These are phyloP conservation scores for Galaxias olidus DNA, from an alignment of 2,797 vertebrate species.

Conservation along the genomic window DNA sequence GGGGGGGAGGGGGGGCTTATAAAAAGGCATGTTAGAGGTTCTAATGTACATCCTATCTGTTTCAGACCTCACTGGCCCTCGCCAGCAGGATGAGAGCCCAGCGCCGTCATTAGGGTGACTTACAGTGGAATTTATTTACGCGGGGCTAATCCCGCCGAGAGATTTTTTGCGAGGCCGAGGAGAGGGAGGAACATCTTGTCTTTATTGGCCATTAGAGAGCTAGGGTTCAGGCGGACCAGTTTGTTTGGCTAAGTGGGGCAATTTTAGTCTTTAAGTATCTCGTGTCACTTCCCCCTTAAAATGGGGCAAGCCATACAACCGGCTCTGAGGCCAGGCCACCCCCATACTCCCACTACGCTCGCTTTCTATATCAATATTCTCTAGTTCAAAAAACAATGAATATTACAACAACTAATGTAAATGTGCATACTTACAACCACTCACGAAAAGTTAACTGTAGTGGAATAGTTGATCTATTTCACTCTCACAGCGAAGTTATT, in stretches of 20 bases:
- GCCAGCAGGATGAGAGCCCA: constrained; percentile 23
- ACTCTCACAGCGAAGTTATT: too few species aligned
- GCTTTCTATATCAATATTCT: too few species aligned
- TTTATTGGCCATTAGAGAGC: constrained; percentile 78
- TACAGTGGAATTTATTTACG: constrained; percentile 67
- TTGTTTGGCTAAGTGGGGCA: constrained; percentile 75
- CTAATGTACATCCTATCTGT: constrained; percentile 69
- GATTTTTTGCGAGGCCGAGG: constrained; percentile 68
- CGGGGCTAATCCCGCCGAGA: constrained; percentile 68
- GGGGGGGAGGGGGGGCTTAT: constrained; percentile 60
- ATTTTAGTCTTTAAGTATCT: constrained; percentile 76
- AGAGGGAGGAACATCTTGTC: constrained; percentile 71
- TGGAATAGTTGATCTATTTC: too few species aligned
- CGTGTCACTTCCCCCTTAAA: constrained; percentile 73
- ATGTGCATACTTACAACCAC: too few species aligned
- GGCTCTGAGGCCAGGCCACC: not conserved
- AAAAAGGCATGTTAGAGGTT: constrained; percentile 68
- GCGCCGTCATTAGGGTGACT: constrained; percentile 64
- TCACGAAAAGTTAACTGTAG: too few species aligned
- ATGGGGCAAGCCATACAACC: constrained; percentile 64
- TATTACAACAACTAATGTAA: too few species aligned
- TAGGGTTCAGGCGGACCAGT: constrained; percentile 52
- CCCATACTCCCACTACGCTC: not conserved
- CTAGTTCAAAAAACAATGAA: too few species aligned
- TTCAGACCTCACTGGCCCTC: constrained; percentile 59